phyloP scores from a whole-genome alignment of 2,113 vertebrate species.

The Osmerus eperlanus region DNA sequence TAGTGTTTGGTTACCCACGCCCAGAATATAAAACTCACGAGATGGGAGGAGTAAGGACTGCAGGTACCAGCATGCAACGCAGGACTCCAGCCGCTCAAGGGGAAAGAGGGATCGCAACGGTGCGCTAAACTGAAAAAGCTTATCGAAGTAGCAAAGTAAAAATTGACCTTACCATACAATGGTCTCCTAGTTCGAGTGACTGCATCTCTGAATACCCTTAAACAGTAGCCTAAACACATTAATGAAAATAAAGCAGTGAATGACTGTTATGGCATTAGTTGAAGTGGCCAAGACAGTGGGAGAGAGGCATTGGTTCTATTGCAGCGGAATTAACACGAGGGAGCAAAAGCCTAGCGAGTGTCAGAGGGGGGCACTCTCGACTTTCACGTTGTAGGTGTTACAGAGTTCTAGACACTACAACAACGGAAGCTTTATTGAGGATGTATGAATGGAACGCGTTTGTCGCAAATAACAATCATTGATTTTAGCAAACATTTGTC shows the following conservation, averaged over 20 bases:
- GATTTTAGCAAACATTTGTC: too few relatives aligned
- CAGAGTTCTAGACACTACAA: slow-evolving; percentile 22
- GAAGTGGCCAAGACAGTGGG: slow-evolving; percentile 28
- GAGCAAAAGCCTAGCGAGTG: slow-evolving; percentile 44
- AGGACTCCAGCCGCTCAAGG: slow-evolving; percentile 74
- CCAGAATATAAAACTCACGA: slow-evolving; percentile 57
- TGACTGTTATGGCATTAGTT: slow-evolving; percentile 31
- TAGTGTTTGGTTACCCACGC: slow-evolving; percentile 75
- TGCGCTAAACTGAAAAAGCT: slow-evolving; percentile 74
- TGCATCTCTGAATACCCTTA: neutral
- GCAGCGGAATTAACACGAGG: slow-evolving; percentile 64
- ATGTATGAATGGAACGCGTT: too few relatives aligned
- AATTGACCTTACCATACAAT: slow-evolving; percentile 41
- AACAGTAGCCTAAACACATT: neutral
- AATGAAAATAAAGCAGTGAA: neutral
- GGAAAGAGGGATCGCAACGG: slow-evolving; percentile 79
- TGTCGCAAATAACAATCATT: too few relatives aligned
- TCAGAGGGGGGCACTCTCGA: slow-evolving; percentile 33
- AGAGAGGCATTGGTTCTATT: slow-evolving; percentile 53
- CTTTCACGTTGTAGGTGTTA: slow-evolving; percentile 34
- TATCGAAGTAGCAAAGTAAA: slow-evolving; percentile 69
- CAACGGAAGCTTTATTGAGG: neutral
- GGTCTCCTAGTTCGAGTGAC: neutral
- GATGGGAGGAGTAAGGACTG: slow-evolving; percentile 73
- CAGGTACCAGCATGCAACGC: slow-evolving; percentile 76